A percentile compares a stretch with the other conserved stretches of the same genome.
phyloP scores from a whole-genome alignment of 2,888 invertebrate species.

The Epinotia brunnichana region DNA sequence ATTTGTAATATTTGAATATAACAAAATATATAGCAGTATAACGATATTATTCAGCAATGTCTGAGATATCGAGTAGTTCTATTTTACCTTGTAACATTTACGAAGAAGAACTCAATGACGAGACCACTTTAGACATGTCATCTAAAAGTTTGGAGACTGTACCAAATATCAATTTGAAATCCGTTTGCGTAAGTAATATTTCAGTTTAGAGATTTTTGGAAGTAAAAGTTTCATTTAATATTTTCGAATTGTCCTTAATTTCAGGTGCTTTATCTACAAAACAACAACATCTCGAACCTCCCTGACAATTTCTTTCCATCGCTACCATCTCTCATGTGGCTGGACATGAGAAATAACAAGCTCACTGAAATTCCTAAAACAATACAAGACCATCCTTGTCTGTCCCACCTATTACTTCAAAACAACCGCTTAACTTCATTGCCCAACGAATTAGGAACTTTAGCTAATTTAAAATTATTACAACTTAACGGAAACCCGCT shows the following conservation, averaged over 20 bases:
- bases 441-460: slow-evolving; percentile 86
- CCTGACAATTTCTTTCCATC: slow-evolving; percentile 84
- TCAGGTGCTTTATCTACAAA: slow-evolving; percentile 76
- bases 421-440: slow-evolving; percentile 84
- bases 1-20: slow-evolving; percentile 45
- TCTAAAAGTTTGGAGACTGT: slow-evolving; percentile 57
- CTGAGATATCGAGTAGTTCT: slow-evolving; percentile 50
- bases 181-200: slow-evolving; percentile 62
- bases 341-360: slow-evolving; percentile 86
- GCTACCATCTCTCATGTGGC: slow-evolving; percentile 84
- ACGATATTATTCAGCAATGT: slow-evolving; percentile 53
- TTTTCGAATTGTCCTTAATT: slow-evolving; percentile 49
- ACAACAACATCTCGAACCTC: slow-evolving; percentile 81
- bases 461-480: slow-evolving; percentile 84
- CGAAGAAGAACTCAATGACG: slow-evolving; percentile 64
- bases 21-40: not conserved
- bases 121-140: slow-evolving; percentile 64
- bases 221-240: not conserved
- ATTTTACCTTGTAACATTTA: slow-evolving; percentile 58
- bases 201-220: not conserved
- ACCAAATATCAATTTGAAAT: slow-evolving; percentile 60
- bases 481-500: slow-evolving; percentile 86
- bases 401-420: slow-evolving; percentile 86
- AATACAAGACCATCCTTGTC: slow-evolving; percentile 81
- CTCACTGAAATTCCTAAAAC: slow-evolving; percentile 81